These are phyloP conservation scores for Ariopsis seemanni DNA, from an alignment of 2,113 vertebrate genomes.

Conservation along the genomic window DNA sequence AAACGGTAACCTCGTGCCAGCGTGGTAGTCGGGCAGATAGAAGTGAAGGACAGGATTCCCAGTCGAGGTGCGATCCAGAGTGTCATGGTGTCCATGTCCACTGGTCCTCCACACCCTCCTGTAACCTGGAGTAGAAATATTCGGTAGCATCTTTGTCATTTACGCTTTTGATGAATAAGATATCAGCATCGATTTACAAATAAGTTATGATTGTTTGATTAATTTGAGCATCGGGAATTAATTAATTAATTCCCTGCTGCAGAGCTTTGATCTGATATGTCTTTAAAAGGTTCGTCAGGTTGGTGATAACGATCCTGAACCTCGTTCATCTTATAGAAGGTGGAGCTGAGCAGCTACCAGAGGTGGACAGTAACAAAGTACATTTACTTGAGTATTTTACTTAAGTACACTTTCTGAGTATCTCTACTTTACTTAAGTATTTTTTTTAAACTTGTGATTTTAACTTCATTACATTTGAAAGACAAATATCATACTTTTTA, in stretches of 20 bases:
- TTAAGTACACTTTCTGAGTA: too few species aligned
- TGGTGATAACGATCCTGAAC: neutral
- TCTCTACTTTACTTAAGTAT: too few species aligned
- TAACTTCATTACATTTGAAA: too few species aligned
- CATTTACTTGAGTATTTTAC: too few species aligned
- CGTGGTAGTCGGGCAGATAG: conserved; percentile 59
- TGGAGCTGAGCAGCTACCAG: neutral
- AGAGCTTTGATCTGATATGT: conserved; percentile 28
- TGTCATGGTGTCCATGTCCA: neutral
- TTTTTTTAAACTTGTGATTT: too few species aligned
- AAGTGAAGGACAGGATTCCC: conserved; percentile 61
- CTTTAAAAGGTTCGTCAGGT: neutral
- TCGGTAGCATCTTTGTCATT: too few species aligned
- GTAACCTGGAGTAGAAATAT: neutral
- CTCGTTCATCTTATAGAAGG: neutral
- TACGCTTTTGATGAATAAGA: too few species aligned
- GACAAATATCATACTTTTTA: too few species aligned
- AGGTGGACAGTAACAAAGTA: too few species aligned
- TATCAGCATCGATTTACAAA: too few species aligned
- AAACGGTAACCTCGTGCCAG: neutral
- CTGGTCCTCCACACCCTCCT: conserved; percentile 31
- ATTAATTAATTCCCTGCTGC: neutral
- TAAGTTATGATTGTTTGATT: too few species aligned
- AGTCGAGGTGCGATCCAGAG: neutral
- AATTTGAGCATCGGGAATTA: too few species aligned